Conservation (phyloP, 2,113 vertebrate genomes). For the Hydrolagus affinis region DNA sequence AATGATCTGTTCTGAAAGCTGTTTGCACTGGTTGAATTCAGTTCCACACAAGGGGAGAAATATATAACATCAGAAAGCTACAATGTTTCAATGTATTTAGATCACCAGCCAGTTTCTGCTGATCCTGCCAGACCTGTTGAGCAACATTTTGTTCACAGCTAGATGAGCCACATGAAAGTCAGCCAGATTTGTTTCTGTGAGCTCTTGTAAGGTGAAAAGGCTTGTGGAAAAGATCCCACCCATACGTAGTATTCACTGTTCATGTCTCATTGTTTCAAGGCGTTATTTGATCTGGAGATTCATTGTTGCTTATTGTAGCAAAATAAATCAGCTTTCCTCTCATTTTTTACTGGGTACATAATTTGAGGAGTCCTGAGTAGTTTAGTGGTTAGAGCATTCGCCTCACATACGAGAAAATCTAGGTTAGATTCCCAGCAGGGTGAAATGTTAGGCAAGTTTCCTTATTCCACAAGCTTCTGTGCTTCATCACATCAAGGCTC, state of each 20-base stretch:
- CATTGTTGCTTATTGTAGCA: no score
- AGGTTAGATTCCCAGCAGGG: no score
- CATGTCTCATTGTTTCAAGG: neutral
- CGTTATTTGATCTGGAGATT: neutral
- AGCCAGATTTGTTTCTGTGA: neutral
- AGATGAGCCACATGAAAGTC: neutral
- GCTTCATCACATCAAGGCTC: no score
- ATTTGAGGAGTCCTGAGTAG: no score
- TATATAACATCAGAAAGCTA: neutral
- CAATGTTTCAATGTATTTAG: neutral
- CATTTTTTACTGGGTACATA: no score
- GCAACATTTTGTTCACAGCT: neutral
- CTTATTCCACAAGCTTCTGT: no score
- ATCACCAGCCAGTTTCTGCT: neutral
- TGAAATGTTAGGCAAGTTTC: no score
- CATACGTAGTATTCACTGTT: neutral
- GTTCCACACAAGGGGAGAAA: neutral
- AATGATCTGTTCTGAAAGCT: no score
- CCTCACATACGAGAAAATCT: no score
- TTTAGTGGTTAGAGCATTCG: no score
- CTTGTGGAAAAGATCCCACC: neutral
- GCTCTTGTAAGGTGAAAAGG: neutral
- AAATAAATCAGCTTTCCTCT: no score
- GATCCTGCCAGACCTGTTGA: constrained; percentile 1
- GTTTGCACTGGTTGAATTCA: neutral